Base-by-base conservation (phyloP, 2,113 vertebrate species). In the Macquaria australasica region DNA sequence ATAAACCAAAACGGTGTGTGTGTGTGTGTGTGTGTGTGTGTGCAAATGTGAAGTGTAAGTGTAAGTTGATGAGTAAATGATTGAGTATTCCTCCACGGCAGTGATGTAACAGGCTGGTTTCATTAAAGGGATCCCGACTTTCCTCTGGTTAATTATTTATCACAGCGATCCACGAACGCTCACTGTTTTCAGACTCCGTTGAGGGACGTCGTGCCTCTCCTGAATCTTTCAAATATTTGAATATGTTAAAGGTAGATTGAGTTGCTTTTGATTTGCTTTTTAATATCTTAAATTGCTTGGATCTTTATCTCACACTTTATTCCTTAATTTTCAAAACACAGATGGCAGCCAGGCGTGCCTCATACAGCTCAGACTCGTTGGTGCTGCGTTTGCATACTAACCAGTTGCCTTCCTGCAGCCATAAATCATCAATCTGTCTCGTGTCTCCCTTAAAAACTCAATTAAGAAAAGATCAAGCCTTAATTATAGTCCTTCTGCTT, bases 81-180 rank as follows among this genome's bases (percentile, higher is more conserved):
- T 39, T 53, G 81, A 72, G 58, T 77, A 50, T 73, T 84, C 81
- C 79, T 77, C 37, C 68, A 41, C 53, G 18, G 80, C 82, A 5
- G 63, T 77, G 70, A 88, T 87, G 74, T 73, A 89, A 76, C 56
- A 62, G 69, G 18, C 79, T 45, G 55, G 39, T 89, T 83, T 87
- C 73, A 89, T 88, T 89, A 87, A 69, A 84, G 66, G 21, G 58
- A 77, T 82, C 55, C 77, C 25, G 45, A 77, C 89, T 89, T 91
- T 81, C 73, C 37, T 81, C 76, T 41, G 60, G 59, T 92, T 84
- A 87, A 93, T 89, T 83, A 90, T 93, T 90, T 63, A 93, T 92
- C 80, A 88, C 71, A 85, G 78, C 28, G 11, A 80, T 89, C 58
- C 72, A 75, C 6, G 4, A 71, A 41, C n/a, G 14, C 77, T 84